Evolutionary conservation across 2,888 invertebrate species (phyloP), one percentile per base, ranked within the genome.

Genomic region (Scelioninae gen. 1): DNA sequence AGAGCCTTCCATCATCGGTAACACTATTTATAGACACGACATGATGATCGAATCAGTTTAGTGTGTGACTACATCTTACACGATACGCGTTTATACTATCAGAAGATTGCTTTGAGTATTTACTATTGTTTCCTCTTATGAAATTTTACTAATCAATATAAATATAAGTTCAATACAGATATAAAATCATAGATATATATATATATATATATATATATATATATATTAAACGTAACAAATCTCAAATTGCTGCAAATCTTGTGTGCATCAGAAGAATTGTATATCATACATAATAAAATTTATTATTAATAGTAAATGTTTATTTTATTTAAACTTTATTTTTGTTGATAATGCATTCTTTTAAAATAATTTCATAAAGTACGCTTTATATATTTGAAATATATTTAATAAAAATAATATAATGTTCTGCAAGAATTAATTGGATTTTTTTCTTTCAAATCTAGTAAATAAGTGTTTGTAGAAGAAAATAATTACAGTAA

Each of bases 1-100:
- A 90, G 88, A 87, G 88, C 87, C 90, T 91, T 89, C 89, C 91
- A 91, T 91, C 91, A 91, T 91, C 89, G 89, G 90, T 87, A 85
- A 84, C 81, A 88, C 91, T 92, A 91, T 92, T 92, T 92, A 92
- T 92, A 91, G 91, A 89, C 86, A 75, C 79, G 62, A 79, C 85
- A 86, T 86, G 88, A 90, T 89, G 90, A 90, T 91, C 90, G 87
- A 90, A 91, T 91, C 89, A 91, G 88, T 90, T 90, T 89, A 88
- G 86, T 88, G 82, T 56, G 72, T 75, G 81, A 77, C 84, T 83
- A 80, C 82, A 62, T 84, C 84, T 85, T 83, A 69, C 63, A 80
- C 84, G 83, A 86, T 84, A 83, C 83, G 85, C 83, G 82, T 83
- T 82, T 60, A 72, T 77, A 82, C 86, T 87, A 89, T 89, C 89